These are phyloP conservation scores for Trichosurus vulpecula DNA, from an alignment of 2,797 vertebrate species.

Conservation along the genomic window DNA sequence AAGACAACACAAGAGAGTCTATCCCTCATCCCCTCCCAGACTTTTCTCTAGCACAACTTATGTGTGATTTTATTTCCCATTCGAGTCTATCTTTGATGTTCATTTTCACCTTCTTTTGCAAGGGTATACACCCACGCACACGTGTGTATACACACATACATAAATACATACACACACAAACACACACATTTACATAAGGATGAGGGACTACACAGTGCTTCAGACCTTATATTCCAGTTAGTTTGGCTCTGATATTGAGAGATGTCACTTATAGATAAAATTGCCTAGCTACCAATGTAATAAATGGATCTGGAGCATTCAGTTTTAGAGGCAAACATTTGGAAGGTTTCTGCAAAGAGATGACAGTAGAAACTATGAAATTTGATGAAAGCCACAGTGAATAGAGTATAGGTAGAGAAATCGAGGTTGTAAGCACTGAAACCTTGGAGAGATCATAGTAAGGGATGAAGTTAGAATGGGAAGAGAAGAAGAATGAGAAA, in stretches of 20 bases:
- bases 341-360: not conserved
- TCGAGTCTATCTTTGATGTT: not conserved
- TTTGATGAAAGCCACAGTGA: not conserved
- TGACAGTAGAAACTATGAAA: not conserved
- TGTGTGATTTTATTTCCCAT: not conserved
- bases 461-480: not conserved
- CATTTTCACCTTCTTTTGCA: not conserved
- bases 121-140: not conserved
- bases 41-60: not conserved
- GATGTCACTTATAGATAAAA: not conserved
- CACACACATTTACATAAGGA: not conserved
- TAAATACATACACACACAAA: not conserved
- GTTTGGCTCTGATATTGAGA: not conserved
- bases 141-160: no score
- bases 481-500: not conserved
- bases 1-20: not conserved
- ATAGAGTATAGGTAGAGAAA: not conserved
- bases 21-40: not conserved
- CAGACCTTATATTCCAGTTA: not conserved
- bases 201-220: not conserved
- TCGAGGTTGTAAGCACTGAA: not conserved
- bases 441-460: not conserved
- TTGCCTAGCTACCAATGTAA: not conserved
- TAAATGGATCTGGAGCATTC: not conserved
- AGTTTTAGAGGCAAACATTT: not conserved